Base-by-base conservation (phyloP, 2,113 vertebrate species). In the Scomber scombrus region DNA sequence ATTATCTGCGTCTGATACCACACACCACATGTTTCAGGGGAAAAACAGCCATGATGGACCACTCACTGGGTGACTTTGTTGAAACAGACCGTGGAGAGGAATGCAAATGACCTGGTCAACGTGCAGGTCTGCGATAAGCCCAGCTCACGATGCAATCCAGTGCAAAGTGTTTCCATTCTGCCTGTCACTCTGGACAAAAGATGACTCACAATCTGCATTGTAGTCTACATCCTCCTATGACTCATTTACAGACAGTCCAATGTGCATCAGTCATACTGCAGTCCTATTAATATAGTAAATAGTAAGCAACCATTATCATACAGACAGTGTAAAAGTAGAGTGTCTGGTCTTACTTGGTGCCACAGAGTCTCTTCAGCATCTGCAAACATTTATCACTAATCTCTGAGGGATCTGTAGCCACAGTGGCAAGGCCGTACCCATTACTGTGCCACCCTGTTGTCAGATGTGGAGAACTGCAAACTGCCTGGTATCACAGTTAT, bases 31-130 rank as follows among this genome's bases (percentile, higher is more conserved):
- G 82, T 79, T 86, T 76, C 3, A 15, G 51, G 43, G 52, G 47
- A 76, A 80, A 84, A 40, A 58, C 75, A 26, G 64, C 45, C 18
- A 11, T 16, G 23, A 14, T 45, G 78, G 45, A 78, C 74, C 50
- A 31, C 72, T 83, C 18, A 18, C 26, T 31, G 15, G 15, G 26
- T 26, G 70, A 51, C 81, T 66, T 73, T 88, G 82, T 79, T 60
- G 79, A 86, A 88, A 85, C 74, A 77, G 74, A 71, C 56, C 13
- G 11, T 55, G 77, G 49, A 75, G 34, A 85, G 80, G 84, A 91
- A 94, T 90, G 87, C 75, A 91, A 93, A 92, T 74, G 71, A 83
- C 61, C 74, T 64, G 84, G 73, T 82, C 71, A 63, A 79, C 78
- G 55, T 65, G 70, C 75, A 75, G 72, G 62, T 46, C 49, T 34